Conservation (phyloP, 1,140 invertebrate species). For the Neodiprion lecontei region DNA sequence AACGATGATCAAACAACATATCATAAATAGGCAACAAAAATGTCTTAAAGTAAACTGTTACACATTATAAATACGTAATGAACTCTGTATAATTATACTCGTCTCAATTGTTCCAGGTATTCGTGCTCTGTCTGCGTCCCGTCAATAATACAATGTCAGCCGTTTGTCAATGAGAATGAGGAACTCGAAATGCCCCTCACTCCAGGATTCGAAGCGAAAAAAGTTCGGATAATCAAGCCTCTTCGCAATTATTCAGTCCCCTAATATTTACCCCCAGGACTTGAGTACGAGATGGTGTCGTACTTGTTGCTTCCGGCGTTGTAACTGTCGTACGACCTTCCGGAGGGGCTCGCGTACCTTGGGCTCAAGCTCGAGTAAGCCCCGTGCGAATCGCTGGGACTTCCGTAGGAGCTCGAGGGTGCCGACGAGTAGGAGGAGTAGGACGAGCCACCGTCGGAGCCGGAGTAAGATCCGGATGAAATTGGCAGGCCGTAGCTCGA, state of each 20-base stretch:
- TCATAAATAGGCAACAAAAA: constrained; percentile 37
- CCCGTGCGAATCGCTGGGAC: constrained; percentile 34
- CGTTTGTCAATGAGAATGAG: too few relatives aligned
- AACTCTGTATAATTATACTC: not conserved
- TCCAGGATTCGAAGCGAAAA: too few relatives aligned
- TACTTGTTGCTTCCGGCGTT: constrained; percentile 40
- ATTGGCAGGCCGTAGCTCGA: constrained; percentile 47
- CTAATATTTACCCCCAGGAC: constrained; percentile 42
- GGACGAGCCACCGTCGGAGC: constrained; percentile 9
- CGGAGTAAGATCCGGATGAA: constrained; percentile 37
- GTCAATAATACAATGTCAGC: not conserved
- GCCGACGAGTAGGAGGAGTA: constrained; percentile 23
- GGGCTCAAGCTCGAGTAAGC: constrained; percentile 45
- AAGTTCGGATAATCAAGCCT: too few relatives aligned
- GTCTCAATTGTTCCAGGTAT: not conserved
- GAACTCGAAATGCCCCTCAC: too few relatives aligned
- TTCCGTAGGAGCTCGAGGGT: constrained; percentile 32
- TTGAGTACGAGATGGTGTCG: constrained; percentile 59
- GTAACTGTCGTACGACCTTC: constrained; percentile 36
- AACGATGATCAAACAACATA: constrained; percentile 19
- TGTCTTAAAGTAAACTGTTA: not conserved
- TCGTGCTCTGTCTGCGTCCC: not conserved
- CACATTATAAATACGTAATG: not conserved
- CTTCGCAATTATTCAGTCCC: not conserved
- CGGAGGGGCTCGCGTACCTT: constrained; percentile 38